Conservation (phyloP, 2,113 vertebrate genomes). For the Sinocyclocheilus maitianheensis region DNA sequence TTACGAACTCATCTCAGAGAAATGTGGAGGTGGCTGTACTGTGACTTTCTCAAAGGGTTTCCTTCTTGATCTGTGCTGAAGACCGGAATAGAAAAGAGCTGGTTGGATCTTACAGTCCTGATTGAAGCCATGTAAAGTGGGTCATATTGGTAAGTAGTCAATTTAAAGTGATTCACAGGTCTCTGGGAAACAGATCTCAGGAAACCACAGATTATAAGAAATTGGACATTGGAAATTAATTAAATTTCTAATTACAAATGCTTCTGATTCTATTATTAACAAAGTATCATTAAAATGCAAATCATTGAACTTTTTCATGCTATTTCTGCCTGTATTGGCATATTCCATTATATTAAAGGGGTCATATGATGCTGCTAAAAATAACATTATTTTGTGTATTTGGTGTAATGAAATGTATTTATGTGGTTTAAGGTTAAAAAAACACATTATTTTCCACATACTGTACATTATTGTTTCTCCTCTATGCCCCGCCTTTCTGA, state of each 20-base stretch:
- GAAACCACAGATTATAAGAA: background rate
- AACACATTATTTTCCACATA: no score
- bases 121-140: background rate
- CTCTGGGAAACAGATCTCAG: background rate
- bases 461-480: no score
- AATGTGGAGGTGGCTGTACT: slow-evolving; percentile 1
- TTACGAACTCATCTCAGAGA: background rate
- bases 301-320: no score
- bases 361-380: no score
- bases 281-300: no score
- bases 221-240: slow-evolving; percentile 32
- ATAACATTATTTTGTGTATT: no score
- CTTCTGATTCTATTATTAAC: no score
- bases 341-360: no score
- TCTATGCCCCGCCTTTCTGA: no score
- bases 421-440: no score
- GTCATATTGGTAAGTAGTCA: background rate
- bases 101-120: background rate
- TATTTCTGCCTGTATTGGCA: no score
- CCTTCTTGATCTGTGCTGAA: slow-evolving; percentile 9
- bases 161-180: background rate
- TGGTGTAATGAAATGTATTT: no score
- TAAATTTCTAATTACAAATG: slow-evolving; percentile 21
- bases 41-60: slow-evolving; percentile 12
- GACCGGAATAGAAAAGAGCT: background rate